Evolutionary conservation across 2,888 invertebrate genomes (phyloP).

Genomic region (Coenonympha glycerion): DNA sequence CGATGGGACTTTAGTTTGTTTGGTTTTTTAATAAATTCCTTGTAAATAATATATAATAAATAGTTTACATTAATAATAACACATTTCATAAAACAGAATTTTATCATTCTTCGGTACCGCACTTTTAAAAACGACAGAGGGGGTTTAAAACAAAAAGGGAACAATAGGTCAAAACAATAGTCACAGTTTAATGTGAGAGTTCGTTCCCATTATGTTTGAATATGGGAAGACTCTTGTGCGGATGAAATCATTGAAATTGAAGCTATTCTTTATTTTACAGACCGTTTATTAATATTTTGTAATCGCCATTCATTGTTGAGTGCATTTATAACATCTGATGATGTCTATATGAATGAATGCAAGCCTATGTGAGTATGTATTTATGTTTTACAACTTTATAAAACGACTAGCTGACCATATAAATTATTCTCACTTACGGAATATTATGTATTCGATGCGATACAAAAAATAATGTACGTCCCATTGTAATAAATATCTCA

Average conservation of each 20-base stretch:
- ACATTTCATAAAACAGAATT: constrained; percentile 29
- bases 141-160: constrained; percentile 61
- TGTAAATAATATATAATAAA: no score
- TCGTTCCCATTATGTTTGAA: constrained; percentile 52
- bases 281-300: constrained; percentile 23
- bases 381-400: no score
- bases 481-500: no score
- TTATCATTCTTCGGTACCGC: constrained; percentile 41
- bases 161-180: constrained; percentile 61
- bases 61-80: constrained; percentile 15
- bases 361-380: no score
- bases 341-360: no score
- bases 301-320: constrained; percentile 22
- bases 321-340: constrained; percentile 21
- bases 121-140: constrained; percentile 43
- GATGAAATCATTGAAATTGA: constrained; percentile 49
- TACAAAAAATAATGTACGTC: no score
- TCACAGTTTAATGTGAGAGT: constrained; percentile 63
- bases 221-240: constrained; percentile 53
- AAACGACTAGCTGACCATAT: no score
- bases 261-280: constrained; percentile 32
- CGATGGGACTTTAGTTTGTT: no score
- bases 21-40: no score
- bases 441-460: no score
- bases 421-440: no score